phyloP scores from a whole-genome alignment of 2,113 vertebrate species.

The Aegotheles bennettii region DNA sequence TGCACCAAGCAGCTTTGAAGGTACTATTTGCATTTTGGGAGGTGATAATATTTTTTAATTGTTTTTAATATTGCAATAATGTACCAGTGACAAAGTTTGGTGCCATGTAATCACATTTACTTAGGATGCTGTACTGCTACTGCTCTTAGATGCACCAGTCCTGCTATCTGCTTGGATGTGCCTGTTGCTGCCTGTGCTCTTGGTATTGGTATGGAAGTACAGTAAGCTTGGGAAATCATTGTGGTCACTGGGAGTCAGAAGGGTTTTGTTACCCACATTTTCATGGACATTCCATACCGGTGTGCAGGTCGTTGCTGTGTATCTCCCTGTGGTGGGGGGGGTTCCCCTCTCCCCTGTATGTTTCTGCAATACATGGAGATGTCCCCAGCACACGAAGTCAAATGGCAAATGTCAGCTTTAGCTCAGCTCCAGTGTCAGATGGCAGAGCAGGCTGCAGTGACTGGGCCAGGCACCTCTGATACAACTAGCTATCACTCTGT shows the following conservation, averaged over 20 bases:
- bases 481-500: neutral
- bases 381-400: too few relatives aligned
- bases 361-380: neutral
- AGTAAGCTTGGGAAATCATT: neutral
- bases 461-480: neutral
- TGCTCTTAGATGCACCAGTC: neutral
- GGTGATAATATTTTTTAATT: neutral
- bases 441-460: neutral
- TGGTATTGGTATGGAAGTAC: neutral
- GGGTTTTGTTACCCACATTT: neutral
- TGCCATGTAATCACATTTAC: neutral
- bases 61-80: neutral
- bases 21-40: neutral
- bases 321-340: neutral
- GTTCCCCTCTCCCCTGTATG: too few relatives aligned
- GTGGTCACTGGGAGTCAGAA: neutral
- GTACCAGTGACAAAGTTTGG: neutral
- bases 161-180: neutral
- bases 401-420: too few relatives aligned
- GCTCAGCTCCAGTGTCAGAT: rapidly evolving
- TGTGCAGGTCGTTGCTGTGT: neutral
- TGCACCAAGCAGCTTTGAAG: neutral
- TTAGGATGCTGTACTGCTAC: too few relatives aligned
- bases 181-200: neutral
- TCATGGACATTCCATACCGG: neutral